A percentile compares a stretch with the other conserved stretches of the same genome.
Evolutionary conservation across 2,888 invertebrate species (phyloP).

Genomic region (Caprella mutica): DNA sequence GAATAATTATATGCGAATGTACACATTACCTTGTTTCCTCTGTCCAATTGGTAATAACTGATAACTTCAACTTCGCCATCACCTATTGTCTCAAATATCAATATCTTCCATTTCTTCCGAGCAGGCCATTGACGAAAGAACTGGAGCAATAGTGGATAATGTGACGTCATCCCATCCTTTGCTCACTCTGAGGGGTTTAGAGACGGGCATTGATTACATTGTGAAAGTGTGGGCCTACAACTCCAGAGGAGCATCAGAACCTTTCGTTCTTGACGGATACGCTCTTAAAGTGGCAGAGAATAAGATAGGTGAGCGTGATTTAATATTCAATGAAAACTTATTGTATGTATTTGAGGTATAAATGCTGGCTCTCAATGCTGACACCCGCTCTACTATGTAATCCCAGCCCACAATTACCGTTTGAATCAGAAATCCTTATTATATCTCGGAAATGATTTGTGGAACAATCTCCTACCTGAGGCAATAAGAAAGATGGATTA

Average conservation of each 20-base stretch:
- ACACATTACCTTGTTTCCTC: too few species aligned
- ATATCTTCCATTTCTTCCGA: too few species aligned
- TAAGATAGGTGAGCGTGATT: neutral
- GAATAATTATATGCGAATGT: too few species aligned
- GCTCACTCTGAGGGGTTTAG: neutral
- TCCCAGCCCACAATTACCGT: too few species aligned
- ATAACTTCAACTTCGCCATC: too few species aligned
- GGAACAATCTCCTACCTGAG: neutral
- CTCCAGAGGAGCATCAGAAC: constrained; percentile 2
- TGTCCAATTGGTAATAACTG: too few species aligned
- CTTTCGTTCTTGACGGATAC: constrained; percentile 5
- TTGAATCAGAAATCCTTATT: too few species aligned
- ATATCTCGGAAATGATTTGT: neutral
- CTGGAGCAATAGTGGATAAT: constrained; percentile 1
- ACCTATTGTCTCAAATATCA: too few species aligned
- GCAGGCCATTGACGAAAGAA: constrained; percentile 1
- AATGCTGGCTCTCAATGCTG: too few species aligned
- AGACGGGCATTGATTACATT: neutral
- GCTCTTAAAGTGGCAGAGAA: constrained; percentile 8
- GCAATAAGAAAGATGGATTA: neutral
- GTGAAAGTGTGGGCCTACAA: constrained; percentile 5
- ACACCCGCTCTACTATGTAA: too few species aligned
- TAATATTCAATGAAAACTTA: neutral
- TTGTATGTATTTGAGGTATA: neutral
- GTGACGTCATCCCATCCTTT: neutral